Evolutionary conservation across 2,113 vertebrate species (phyloP).

Genomic region (Halcyon malimbica): DNA sequence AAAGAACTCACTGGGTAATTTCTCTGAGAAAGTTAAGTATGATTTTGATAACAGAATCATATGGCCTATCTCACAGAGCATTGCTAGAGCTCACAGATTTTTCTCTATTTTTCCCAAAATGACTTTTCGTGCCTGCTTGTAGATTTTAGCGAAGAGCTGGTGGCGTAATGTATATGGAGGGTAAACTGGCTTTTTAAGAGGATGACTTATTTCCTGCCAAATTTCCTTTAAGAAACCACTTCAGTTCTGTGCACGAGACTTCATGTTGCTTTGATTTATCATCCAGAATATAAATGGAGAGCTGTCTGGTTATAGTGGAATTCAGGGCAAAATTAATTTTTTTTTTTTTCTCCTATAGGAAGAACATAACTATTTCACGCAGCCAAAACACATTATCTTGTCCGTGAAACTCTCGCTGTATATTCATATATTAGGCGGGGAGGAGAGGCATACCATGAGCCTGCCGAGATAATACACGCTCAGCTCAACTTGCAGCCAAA

Average conservation of each 20-base stretch:
- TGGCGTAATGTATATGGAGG: neutral
- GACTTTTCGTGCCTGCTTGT: neutral
- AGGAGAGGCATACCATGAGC: neutral
- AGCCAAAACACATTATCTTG: conserved; percentile 6
- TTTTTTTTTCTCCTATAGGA: conserved; percentile 11
- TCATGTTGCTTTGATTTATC: conserved; percentile 55
- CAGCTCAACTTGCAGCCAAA: conserved; percentile 6
- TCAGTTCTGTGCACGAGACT: neutral
- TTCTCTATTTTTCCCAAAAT: neutral
- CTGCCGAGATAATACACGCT: neutral
- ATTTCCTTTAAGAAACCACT: conserved; percentile 59
- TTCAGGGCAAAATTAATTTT: conserved; percentile 41
- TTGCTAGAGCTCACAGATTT: neutral
- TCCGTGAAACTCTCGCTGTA: neutral
- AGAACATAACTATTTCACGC: neutral
- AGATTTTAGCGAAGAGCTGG: neutral
- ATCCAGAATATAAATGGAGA: conserved; percentile 18
- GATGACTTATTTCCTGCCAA: conserved; percentile 43
- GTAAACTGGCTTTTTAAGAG: neutral
- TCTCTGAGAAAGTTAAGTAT: neutral
- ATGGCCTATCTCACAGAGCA: neutral
- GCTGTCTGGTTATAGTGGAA: conserved; percentile 4
- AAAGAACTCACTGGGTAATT: neutral
- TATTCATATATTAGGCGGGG: neutral
- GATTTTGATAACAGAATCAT: neutral